Conservation (phyloP, 2,113 vertebrate species). For the Chunga burmeisteri region DNA sequence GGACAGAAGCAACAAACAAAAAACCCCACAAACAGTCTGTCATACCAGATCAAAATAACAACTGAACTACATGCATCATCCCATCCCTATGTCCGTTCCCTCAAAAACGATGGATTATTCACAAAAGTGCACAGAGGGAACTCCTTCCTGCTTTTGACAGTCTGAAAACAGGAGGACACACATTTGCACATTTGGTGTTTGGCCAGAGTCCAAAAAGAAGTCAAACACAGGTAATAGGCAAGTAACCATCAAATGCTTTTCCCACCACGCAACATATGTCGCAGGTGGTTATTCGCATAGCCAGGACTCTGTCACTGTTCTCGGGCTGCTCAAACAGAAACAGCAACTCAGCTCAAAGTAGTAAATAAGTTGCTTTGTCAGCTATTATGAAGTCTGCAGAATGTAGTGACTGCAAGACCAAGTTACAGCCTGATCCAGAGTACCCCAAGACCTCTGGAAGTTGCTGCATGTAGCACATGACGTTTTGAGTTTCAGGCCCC, state of each 20-base stretch:
- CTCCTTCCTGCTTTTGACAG: neutral
- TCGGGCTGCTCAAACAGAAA: neutral
- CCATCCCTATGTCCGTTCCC: rapidly evolving
- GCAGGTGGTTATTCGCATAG: rapidly evolving
- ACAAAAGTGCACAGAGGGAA: neutral
- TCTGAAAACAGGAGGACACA: neutral
- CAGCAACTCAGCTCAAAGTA: neutral
- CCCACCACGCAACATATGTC: rapidly evolving
- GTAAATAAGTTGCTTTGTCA: neutral
- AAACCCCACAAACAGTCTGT: neutral
- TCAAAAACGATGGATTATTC: neutral
- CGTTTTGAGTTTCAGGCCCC: neutral
- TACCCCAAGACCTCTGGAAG: neutral
- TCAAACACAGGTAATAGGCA: neutral
- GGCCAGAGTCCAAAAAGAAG: neutral
- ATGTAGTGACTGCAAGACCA: neutral
- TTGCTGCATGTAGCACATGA: rapidly evolving
- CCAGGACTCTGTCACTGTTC: neutral
- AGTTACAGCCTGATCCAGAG: neutral
- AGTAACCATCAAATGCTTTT: neutral
- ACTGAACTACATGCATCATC: neutral
- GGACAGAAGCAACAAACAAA: neutral
- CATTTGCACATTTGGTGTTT: neutral
- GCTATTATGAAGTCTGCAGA: neutral
- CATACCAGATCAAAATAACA: neutral